Percentiles rank a stretch among this genome's conserved stretches.
These are phyloP conservation scores for Prionailurus viverrinus DNA, from an alignment of 2,113 vertebrate genomes.

Conservation along the genomic window DNA sequence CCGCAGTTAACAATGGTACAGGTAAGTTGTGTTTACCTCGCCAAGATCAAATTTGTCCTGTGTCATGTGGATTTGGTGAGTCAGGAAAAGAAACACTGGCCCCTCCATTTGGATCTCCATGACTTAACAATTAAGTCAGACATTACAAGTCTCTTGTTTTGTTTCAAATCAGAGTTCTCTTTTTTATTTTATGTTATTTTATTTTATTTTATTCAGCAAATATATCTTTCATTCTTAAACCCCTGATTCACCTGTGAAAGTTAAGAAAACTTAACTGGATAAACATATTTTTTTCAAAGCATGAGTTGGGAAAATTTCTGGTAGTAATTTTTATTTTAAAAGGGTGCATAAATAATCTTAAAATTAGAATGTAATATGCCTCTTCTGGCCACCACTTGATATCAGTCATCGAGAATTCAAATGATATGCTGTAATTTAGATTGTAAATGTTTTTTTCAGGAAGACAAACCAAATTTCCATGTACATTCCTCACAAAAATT, in stretches of 20 bases:
- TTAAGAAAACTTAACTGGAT: neutral
- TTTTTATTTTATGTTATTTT: neutral
- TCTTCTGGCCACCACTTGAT: neutral
- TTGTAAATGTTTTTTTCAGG: neutral
- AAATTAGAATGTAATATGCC: constrained; percentile 3
- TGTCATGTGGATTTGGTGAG: neutral
- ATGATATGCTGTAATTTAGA: constrained; percentile 19
- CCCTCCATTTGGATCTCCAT: neutral
- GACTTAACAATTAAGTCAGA: neutral
- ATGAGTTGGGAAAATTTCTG: neutral
- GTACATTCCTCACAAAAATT: constrained; percentile 23
- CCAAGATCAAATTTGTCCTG: neutral
- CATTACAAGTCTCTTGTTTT: neutral
- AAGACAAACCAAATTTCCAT: constrained; percentile 58
- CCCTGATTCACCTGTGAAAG: neutral
- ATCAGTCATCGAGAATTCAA: constrained; percentile 52
- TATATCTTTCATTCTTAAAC: constrained; percentile 8
- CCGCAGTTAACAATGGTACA: constrained; percentile 96
- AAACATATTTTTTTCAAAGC: neutral
- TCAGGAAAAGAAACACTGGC: neutral
- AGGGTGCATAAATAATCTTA: constrained; percentile 33
- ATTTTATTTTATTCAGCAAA: constrained; percentile 30
- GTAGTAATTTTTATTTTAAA: constrained; percentile 53
- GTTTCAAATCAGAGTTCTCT: constrained; percentile 26
- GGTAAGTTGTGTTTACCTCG: constrained; percentile 88